Evolutionary conservation across 2,113 vertebrate genomes (phyloP).

Genomic region (Pandion haliaetus): DNA sequence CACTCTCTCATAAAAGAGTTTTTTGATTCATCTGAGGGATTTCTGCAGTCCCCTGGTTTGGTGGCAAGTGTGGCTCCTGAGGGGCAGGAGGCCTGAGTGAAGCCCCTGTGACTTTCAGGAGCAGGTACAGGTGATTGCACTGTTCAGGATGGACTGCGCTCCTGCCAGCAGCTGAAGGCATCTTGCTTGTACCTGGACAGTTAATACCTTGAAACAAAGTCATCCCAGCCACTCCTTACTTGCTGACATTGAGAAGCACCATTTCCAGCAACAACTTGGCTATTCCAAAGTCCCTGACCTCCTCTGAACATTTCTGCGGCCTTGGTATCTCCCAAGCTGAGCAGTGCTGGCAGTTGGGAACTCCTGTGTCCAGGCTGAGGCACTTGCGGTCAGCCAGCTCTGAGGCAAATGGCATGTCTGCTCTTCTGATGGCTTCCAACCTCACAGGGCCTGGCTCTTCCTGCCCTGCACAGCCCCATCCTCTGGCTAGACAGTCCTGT

Average conservation of each 20-base stretch:
- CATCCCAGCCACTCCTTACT: not conserved
- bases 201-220: not conserved
- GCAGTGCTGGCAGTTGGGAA: not conserved
- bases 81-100: not conserved
- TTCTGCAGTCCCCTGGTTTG: not conserved
- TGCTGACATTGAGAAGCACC: not conserved
- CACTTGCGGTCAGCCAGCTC: not conserved
- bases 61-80: not conserved
- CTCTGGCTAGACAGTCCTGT: not conserved
- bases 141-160: not conserved
- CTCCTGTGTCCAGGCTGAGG: not conserved
- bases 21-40: not conserved
- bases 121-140: not conserved
- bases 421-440: not conserved
- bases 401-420: not conserved
- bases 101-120: not conserved
- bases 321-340: not conserved
- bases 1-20: not conserved
- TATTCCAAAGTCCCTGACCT: not conserved
- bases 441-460: not conserved
- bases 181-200: not conserved
- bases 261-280: not conserved
- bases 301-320: not conserved
- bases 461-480: not conserved
- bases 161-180: not conserved